Conservation (phyloP, 1,140 invertebrate genomes). For the Anoplolepis gracilipes region DNA sequence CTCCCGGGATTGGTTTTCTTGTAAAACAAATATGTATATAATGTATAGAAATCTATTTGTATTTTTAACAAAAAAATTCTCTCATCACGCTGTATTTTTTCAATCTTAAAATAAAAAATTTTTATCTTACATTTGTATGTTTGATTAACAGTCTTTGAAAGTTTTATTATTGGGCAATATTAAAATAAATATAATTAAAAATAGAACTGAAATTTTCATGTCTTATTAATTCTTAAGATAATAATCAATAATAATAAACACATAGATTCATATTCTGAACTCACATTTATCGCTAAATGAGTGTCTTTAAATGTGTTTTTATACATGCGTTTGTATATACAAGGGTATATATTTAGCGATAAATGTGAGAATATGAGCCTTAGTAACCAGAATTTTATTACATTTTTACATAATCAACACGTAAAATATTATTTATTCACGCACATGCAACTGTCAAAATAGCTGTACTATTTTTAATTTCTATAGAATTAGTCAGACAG, state of each 20-base stretch:
- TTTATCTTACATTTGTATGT: not conserved
- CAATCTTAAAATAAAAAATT: not conserved
- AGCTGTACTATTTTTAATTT: slow-evolving; percentile 22
- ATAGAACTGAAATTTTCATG: not conserved
- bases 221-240: not conserved
- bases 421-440: slow-evolving; percentile 8
- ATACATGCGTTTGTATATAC: no score
- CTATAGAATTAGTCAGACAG: slow-evolving; percentile 17
- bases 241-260: not conserved
- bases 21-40: not conserved
- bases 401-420: not conserved
- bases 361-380: no score
- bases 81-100: not conserved
- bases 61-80: not conserved
- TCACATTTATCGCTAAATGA: no score
- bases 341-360: no score
- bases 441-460: slow-evolving; percentile 24
- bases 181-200: slow-evolving; percentile 7
- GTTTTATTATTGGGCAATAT: no score
- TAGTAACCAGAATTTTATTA: not conserved
- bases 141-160: not conserved
- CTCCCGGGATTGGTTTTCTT: not conserved
- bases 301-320: no score
- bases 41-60: not conserved
- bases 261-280: not conserved